These are phyloP conservation scores for Meloidogyne floridensis DNA, from an alignment of 1,140 invertebrate species.

Conservation along the genomic window DNA sequence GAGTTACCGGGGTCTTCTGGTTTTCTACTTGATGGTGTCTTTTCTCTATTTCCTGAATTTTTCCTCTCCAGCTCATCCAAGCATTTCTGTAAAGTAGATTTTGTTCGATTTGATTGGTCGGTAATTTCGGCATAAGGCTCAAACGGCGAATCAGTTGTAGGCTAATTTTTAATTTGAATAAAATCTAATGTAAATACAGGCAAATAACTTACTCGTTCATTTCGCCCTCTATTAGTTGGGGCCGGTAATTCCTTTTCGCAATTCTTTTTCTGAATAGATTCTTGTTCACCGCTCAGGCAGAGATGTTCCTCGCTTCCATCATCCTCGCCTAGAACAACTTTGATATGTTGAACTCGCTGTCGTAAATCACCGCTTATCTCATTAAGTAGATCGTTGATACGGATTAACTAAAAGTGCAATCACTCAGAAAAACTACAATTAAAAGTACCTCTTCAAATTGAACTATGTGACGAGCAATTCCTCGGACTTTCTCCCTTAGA, in stretches of 20 bases:
- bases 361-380: conserved; percentile 51
- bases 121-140: background rate
- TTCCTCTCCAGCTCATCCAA: background rate
- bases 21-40: background rate
- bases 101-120: background rate
- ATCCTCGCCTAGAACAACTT: conserved; percentile 53
- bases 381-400: conserved; percentile 42
- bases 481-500: conserved; percentile 52
- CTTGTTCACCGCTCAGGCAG: background rate
- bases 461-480: conserved; percentile 54
- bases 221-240: background rate
- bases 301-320: conserved; percentile 26
- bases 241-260: background rate
- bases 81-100: background rate
- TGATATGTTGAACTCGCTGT: conserved; percentile 56
- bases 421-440: no score
- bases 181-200: background rate
- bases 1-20: background rate
- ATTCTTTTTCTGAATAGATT: background rate
- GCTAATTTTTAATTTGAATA: background rate
- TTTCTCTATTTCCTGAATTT: background rate
- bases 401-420: background rate
- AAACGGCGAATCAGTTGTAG: background rate
- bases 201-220: background rate
- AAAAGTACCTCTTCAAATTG: conserved; percentile 52